Conservation (phyloP, 1,140 invertebrate genomes). For the Lasaia peninsularis region DNA sequence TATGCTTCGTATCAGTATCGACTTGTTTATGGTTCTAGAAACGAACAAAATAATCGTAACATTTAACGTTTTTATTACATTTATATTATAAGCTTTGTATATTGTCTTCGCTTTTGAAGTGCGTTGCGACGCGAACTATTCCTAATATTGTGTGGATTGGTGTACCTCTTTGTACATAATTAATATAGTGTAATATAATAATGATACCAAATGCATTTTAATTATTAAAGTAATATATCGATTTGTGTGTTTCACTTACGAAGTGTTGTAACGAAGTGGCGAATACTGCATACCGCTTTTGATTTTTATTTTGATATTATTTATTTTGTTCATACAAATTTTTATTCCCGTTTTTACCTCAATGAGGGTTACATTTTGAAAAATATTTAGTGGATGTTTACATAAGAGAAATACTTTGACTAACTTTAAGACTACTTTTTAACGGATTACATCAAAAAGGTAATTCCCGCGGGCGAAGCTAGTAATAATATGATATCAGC, state of each 20-base stretch:
- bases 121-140: background rate
- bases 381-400: too few species aligned
- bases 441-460: too few species aligned
- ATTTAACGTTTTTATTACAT: slow-evolving; percentile 13
- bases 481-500: too few species aligned
- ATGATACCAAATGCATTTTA: slow-evolving; percentile 34
- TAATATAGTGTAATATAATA: slow-evolving; percentile 12
- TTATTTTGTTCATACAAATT: too few species aligned
- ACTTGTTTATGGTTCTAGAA: slow-evolving; percentile 16
- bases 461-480: too few species aligned
- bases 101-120: slow-evolving; percentile 16
- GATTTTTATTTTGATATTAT: too few species aligned
- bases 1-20: slow-evolving; percentile 26
- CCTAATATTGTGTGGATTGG: background rate
- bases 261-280: too few species aligned
- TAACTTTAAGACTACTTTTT: too few species aligned
- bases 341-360: too few species aligned
- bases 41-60: slow-evolving; percentile 24
- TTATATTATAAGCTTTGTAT: slow-evolving; percentile 9
- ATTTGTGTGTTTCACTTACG: slow-evolving; percentile 11
- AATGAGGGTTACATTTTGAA: too few species aligned
- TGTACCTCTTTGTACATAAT: slow-evolving; percentile 6
- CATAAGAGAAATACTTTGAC: too few species aligned
- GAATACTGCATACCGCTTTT: too few species aligned
- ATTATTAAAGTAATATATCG: slow-evolving; percentile 20